Percentiles rank a stretch among this genome's conserved stretches.
phyloP scores from a whole-genome alignment of 2,888 invertebrate species.

The Hymenopus coronatus region DNA sequence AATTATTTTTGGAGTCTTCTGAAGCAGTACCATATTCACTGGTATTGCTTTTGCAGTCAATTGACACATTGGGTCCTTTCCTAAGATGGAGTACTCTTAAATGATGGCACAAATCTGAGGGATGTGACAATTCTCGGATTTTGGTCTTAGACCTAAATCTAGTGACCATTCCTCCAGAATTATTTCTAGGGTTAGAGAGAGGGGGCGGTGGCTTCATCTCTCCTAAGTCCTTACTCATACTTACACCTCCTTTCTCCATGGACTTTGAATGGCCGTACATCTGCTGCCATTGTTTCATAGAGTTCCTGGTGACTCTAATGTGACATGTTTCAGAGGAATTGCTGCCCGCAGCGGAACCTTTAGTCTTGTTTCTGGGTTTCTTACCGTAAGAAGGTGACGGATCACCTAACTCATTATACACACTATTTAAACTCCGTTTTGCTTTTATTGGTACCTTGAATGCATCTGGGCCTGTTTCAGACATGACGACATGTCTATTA shows the following conservation, averaged over 20 bases:
- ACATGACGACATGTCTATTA: background rate
- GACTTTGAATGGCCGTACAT: conserved; percentile 2
- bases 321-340: background rate
- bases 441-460: background rate
- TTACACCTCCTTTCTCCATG: background rate
- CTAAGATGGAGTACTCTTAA: background rate
- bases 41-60: conserved; percentile 19
- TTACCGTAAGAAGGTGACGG: background rate
- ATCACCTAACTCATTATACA: background rate
- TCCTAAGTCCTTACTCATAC: background rate
- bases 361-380: background rate
- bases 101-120: background rate
- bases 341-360: background rate
- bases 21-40: conserved; percentile 38
- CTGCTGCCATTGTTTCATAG: conserved; percentile 21
- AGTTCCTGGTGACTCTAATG: conserved; percentile 19
- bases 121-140: background rate
- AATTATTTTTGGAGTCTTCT: conserved; percentile 33
- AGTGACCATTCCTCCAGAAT: background rate
- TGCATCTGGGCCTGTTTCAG: background rate
- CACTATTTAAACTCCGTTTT: background rate
- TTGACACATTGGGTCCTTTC: background rate
- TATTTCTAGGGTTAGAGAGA: background rate
- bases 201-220: background rate
- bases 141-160: background rate